Base-by-base conservation (phyloP, 2,113 vertebrate species). In the Scolopax mira region DNA sequence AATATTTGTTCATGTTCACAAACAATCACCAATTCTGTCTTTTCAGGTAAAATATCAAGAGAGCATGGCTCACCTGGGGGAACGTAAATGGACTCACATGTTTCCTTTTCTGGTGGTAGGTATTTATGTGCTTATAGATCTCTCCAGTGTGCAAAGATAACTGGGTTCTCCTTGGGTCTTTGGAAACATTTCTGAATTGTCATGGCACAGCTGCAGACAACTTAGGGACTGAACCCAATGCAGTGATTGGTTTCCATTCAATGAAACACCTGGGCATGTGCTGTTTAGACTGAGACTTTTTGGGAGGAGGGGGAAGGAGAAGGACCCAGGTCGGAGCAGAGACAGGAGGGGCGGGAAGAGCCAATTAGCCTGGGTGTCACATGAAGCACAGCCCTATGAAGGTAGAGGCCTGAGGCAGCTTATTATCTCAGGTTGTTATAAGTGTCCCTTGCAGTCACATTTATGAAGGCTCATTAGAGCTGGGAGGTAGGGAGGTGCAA, bases 21-120 rank as follows among this genome's bases (percentile, higher is more conserved):
- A 95, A 92, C 71, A 94, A 85, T 39, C 41, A 55, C 66, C 24
- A 16, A 49, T 94, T 91, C 81, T 98, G 1, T 97, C 90, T 96
- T 98, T 97, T 79, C 96, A 99, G 98, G 97, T 97, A 95, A 97
- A 97, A 42, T 73, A 97, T 75, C 95, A 73, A 93, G 95, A 97
- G 95, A 98, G 65, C 78, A 99, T 99, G 99, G 97, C 97, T 94
- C 97, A 94, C 66, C 90, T 94, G 49, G 96, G 96, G 96, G 97
- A 97, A 96, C 33, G 91, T 24, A 98, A 94, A 90, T 98, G 98
- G 96, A 98, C 94, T 57, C 92, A 98, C 16, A 84, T 99, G 90
- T 98, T 99, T 89, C 98, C 98, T 11, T 97, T 99, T 42, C 95
- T 99, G 85, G 96, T 99, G 98, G 99, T 99, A 98, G 97, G 99